Percentiles rank a stretch among this genome's conserved stretches.
Conservation (phyloP, 1,140 invertebrate species). For the Zaprionus davidi region DNA sequence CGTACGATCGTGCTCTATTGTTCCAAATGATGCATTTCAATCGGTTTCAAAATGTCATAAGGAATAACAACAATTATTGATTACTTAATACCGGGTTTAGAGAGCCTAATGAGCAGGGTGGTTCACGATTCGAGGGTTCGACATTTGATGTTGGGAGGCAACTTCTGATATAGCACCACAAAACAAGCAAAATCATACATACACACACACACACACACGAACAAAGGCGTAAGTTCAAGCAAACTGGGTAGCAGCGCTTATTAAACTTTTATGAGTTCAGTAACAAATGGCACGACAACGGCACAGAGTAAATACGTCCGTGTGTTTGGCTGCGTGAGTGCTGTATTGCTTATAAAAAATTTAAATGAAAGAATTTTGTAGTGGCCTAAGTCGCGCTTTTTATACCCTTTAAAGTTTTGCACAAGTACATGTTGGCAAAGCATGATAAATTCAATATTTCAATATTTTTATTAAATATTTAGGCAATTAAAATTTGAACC, state of each 20-base stretch:
- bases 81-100: not conserved
- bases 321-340: slow-evolving; percentile 9
- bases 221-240: not conserved
- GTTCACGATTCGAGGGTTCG: slow-evolving; percentile 23
- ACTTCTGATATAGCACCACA: slow-evolving; percentile 9
- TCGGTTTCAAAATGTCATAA: not conserved
- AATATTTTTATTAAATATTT: no score
- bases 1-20: not conserved
- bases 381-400: not conserved
- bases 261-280: slow-evolving; percentile 72
- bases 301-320: slow-evolving; percentile 2
- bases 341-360: slow-evolving; percentile 70
- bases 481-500: not conserved
- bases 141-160: slow-evolving; percentile 31
- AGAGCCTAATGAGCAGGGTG: not conserved
- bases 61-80: not conserved
- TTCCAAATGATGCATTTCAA: not conserved
- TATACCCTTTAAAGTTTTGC: slow-evolving; percentile 15
- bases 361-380: slow-evolving; percentile 43
- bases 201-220: no score
- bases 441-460: no score
- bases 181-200: not conserved
- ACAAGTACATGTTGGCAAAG: no score
- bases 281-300: slow-evolving; percentile 61
- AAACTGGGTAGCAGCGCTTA: slow-evolving; percentile 39